Percentiles rank a stretch among this genome's conserved stretches.
These are phyloP conservation scores for Oenanthe oenanthe DNA, from an alignment of 2,113 vertebrate species.

Conservation along the genomic window DNA sequence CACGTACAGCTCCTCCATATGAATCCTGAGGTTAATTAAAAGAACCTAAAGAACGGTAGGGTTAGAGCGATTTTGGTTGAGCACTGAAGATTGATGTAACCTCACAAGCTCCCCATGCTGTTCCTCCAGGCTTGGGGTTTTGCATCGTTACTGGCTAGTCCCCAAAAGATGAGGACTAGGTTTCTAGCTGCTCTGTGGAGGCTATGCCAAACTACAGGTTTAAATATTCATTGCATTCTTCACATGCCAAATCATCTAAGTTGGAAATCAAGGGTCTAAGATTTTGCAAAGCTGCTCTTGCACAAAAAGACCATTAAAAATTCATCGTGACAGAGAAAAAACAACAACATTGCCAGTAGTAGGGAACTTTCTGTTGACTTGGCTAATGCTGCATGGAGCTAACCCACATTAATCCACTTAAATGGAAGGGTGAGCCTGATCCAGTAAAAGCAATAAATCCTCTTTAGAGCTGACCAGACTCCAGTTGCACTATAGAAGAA, in stretches of 20 bases:
- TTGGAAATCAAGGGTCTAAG: conserved; percentile 20
- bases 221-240: conserved; percentile 51
- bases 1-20: not conserved
- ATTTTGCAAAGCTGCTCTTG: conserved; percentile 57
- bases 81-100: not conserved
- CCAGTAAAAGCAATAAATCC: conserved; percentile 65
- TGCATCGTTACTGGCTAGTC: not conserved
- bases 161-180: not conserved
- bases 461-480: conserved; percentile 44
- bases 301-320: conserved; percentile 65
- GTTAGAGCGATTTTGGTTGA: not conserved
- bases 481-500: not conserved
- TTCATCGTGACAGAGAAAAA: conserved; percentile 37
- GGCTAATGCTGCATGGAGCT: conserved; percentile 36
- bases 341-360: conserved; percentile 18
- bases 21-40: conserved; percentile 47
- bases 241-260: conserved; percentile 22
- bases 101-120: not conserved
- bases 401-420: conserved; percentile 64
- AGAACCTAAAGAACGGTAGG: not conserved
- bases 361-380: conserved; percentile 54
- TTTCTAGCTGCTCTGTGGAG: not conserved
- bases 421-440: conserved; percentile 52
- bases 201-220: conserved; percentile 31
- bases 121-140: not conserved